Conservation (phyloP, 2,113 vertebrate genomes). For the Strigops habroptila region DNA sequence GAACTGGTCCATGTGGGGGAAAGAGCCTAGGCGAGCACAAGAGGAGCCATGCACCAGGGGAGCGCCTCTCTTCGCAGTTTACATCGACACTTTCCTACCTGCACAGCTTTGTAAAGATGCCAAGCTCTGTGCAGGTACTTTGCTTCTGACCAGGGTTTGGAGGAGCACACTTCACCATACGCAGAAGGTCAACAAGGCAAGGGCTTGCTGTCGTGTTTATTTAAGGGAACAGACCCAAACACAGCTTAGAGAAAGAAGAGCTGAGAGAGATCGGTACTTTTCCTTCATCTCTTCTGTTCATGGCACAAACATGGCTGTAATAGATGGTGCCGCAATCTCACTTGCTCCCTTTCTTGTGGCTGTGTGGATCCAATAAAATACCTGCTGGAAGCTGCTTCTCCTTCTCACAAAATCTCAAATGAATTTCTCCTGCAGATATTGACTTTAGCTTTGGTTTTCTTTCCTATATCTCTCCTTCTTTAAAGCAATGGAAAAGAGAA, state of each 20-base stretch:
- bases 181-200: background rate
- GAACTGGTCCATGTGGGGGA: conserved; percentile 44
- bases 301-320: conserved; percentile 3
- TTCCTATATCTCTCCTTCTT: background rate
- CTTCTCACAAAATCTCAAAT: conserved; percentile 7
- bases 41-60: background rate
- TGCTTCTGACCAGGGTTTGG: background rate
- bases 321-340: background rate
- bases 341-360: background rate
- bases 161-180: background rate
- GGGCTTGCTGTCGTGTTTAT: background rate
- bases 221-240: conserved; percentile 1
- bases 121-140: conserved; percentile 13
- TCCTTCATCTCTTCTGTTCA: conserved; percentile 16
- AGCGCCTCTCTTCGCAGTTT: conserved; percentile 39
- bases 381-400: conserved; percentile 14
- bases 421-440: background rate
- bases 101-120: conserved; percentile 9
- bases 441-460: conserved; percentile 38
- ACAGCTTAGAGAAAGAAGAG: conserved; percentile 17
- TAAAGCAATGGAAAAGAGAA: background rate
- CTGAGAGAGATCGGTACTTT: background rate
- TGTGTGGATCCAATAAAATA: background rate
- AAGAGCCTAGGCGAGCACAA: conserved; percentile 14
- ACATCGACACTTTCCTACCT: conserved; percentile 42